Conservation (phyloP, 2,113 vertebrate genomes). For the Aptenodytes patagonicus region DNA sequence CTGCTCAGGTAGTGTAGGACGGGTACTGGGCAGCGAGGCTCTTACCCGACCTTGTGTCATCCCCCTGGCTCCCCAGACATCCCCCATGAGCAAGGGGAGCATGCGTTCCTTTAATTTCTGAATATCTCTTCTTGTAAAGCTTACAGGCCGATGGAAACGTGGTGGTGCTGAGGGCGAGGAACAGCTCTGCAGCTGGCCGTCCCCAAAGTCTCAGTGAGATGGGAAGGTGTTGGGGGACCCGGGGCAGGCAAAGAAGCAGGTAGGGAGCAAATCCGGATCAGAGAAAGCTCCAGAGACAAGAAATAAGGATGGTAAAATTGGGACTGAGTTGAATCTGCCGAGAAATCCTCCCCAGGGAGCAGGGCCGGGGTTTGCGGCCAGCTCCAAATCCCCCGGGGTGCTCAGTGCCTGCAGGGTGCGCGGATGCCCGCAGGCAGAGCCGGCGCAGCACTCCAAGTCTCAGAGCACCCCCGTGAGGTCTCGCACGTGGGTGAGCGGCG, state of each 20-base stretch:
- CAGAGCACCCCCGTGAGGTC: not conserved
- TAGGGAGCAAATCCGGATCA: not conserved
- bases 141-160: not conserved
- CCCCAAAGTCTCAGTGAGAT: not conserved
- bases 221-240: not conserved
- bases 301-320: not conserved
- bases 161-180: not conserved
- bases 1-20: not conserved
- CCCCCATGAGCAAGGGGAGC: not conserved
- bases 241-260: not conserved
- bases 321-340: not conserved
- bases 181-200: not conserved
- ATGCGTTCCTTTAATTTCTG: not conserved
- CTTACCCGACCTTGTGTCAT: not conserved
- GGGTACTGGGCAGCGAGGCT: not conserved
- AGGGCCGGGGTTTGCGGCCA: not conserved
- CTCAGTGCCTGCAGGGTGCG: not conserved
- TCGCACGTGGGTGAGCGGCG: accelerated
- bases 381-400: not conserved
- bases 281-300: not conserved
- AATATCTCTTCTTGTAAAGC: not conserved
- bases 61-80: not conserved
- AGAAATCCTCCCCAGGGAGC: not conserved
- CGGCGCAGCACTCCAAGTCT: not conserved
- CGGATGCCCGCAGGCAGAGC: not conserved